A percentile compares a stretch with the other conserved stretches of the same genome.
Conservation (phyloP, 64 coral and sea anemone genomes). For the Astreopora myriophthalma region DNA sequence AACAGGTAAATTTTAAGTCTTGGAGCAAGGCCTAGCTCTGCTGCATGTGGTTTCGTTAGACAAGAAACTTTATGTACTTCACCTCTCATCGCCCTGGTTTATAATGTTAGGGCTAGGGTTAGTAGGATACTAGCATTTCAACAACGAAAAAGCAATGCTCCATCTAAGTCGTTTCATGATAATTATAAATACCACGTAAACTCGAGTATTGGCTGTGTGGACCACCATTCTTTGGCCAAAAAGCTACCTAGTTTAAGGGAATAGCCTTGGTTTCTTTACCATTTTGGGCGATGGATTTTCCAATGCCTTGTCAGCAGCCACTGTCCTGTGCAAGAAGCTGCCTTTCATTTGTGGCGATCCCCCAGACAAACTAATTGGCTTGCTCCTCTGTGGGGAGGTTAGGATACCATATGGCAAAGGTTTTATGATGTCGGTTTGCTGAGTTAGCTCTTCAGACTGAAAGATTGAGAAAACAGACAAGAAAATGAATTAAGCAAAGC, state of each 20-base stretch:
- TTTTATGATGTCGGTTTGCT: slow-evolving; percentile 14
- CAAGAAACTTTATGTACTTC: too few species aligned
- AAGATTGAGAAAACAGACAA: background rate
- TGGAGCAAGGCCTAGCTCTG: too few species aligned
- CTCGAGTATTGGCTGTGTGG: too few species aligned
- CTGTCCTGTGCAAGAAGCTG: slow-evolving; percentile 87
- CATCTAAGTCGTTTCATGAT: too few species aligned
- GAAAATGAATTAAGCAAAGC: background rate
- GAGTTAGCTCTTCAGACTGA: slow-evolving; percentile 56
- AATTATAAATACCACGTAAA: too few species aligned
- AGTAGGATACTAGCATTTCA: too few species aligned
- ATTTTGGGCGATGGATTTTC: slow-evolving; percentile 75
- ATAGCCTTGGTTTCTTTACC: slow-evolving; percentile 29
- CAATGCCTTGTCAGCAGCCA: slow-evolving; percentile 65
- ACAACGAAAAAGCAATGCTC: too few species aligned
- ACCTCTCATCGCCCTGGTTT: too few species aligned
- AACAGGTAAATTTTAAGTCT: too few species aligned
- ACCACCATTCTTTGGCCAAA: background rate
- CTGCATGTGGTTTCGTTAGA: too few species aligned
- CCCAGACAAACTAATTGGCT: slow-evolving; percentile 13
- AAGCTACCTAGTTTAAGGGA: background rate
- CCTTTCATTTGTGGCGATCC: slow-evolving; percentile 84
- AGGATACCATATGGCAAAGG: slow-evolving; percentile 38
- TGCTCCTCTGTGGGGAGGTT: slow-evolving; percentile 70
- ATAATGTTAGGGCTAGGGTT: too few species aligned